Evolutionary conservation across 1,140 invertebrate genomes (phyloP).

Genomic region (Penaeus japonicus): DNA sequence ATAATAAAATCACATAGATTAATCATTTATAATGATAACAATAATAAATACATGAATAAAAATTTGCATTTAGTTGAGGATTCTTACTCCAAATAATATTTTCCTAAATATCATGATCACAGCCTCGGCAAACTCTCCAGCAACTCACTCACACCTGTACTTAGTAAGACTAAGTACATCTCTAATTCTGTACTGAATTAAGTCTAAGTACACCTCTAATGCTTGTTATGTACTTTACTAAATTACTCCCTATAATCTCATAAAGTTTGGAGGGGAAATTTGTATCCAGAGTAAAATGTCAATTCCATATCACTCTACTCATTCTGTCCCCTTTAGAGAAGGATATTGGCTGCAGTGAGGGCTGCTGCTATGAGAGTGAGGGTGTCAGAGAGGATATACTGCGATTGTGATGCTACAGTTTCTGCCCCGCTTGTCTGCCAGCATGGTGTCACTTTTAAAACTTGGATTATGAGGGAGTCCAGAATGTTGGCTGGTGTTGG

Average conservation of each 20-base stretch:
- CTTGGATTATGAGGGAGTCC: conserved; percentile 52
- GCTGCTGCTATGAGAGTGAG: conserved; percentile 38
- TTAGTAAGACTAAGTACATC: too few species aligned
- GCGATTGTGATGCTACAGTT: neutral
- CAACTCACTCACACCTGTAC: too few species aligned
- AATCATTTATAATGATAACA: too few species aligned
- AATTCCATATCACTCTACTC: neutral
- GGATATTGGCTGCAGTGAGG: conserved; percentile 45
- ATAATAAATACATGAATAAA: too few species aligned
- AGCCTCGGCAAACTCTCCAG: too few species aligned
- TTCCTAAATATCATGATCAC: too few species aligned
- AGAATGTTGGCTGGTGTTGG: conserved; percentile 57
- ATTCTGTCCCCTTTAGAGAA: conserved; percentile 10
- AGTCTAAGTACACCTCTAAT: too few species aligned
- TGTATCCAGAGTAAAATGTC: neutral
- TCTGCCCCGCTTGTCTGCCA: conserved; percentile 27
- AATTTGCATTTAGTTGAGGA: too few species aligned
- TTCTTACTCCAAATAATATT: too few species aligned
- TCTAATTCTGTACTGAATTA: too few species aligned
- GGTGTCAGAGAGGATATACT: conserved; percentile 9
- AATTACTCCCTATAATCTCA: neutral
- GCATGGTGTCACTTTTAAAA: conserved; percentile 56
- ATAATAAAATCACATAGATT: too few species aligned
- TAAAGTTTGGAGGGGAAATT: neutral
- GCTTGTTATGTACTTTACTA: too few species aligned